Conservation (phyloP, 2,113 vertebrate genomes). For the Poecilia latipinna region DNA sequence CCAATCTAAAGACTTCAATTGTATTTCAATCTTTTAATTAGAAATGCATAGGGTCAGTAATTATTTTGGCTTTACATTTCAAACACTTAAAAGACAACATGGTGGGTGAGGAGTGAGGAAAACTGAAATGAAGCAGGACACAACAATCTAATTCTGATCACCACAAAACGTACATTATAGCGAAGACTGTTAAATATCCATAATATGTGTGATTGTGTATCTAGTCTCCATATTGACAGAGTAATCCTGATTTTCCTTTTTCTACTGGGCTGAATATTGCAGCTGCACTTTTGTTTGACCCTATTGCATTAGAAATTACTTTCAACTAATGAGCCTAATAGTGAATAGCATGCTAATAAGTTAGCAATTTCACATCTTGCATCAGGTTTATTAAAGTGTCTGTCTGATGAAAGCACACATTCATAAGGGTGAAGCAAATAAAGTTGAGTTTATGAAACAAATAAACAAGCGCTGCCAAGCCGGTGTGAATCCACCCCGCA, state of each 20-base stretch:
- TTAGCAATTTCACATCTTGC: slow-evolving; percentile 59
- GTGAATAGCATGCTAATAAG: slow-evolving; percentile 59
- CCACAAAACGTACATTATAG: too few species aligned
- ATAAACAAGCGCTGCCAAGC: slow-evolving; percentile 67
- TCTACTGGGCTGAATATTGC: slow-evolving; percentile 12
- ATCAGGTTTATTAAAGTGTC: slow-evolving; percentile 64
- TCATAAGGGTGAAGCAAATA: slow-evolving; percentile 58
- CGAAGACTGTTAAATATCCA: neutral
- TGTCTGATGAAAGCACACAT: slow-evolving; percentile 48
- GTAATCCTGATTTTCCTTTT: slow-evolving; percentile 11
- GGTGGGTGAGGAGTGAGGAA: too few species aligned
- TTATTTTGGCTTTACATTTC: too few species aligned
- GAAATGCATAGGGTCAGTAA: too few species aligned
- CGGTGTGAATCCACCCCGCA: slow-evolving; percentile 64
- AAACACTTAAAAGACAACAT: too few species aligned
- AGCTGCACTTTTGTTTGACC: slow-evolving; percentile 40
- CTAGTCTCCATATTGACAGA: neutral
- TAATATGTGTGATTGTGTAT: neutral
- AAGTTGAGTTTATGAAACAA: slow-evolving; percentile 69
- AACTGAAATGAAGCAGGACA: too few species aligned
- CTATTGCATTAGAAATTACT: slow-evolving; percentile 33
- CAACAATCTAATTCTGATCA: too few species aligned
- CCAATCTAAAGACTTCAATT: too few species aligned
- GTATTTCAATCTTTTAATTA: too few species aligned
- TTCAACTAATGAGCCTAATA: slow-evolving; percentile 46